These are phyloP conservation scores for Entelurus aequoreus DNA, from an alignment of 2,113 vertebrate species.

Conservation along the genomic window DNA sequence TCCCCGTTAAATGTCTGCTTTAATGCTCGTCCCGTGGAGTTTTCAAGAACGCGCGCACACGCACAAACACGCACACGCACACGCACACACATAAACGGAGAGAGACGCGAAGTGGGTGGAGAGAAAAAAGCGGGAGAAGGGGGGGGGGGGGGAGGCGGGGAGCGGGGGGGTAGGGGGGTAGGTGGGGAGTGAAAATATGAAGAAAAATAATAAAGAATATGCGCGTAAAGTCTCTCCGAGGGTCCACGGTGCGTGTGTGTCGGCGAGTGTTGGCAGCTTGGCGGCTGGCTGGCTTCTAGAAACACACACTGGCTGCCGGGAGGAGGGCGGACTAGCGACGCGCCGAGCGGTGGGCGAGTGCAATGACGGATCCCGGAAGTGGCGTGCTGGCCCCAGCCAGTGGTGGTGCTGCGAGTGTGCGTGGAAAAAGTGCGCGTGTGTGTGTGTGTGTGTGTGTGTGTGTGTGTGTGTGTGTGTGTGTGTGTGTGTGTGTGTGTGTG, in stretches of 20 bases:
- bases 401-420: slow-evolving; percentile 65
- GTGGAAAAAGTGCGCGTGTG: background rate
- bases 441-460: background rate
- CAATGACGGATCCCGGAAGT: slow-evolving; percentile 99
- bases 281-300: slow-evolving; percentile 96
- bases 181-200: too few species aligned
- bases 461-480: background rate
- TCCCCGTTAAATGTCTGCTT: slow-evolving; percentile 9
- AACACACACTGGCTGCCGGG: slow-evolving; percentile 80
- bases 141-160: slow-evolving; percentile 53
- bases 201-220: background rate
- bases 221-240: slow-evolving; percentile 74
- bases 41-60: background rate
- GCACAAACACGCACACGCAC: background rate
- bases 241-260: slow-evolving; percentile 88
- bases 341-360: slow-evolving; percentile 98
- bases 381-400: slow-evolving; percentile 92
- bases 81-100: background rate
- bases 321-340: slow-evolving; percentile 67
- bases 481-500: background rate
- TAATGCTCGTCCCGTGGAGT: slow-evolving; percentile 2
- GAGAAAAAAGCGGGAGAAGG: slow-evolving; percentile 47
- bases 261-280: slow-evolving; percentile 98
- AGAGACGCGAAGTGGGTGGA: slow-evolving; percentile 6
- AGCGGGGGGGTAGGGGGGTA: too few species aligned